A percentile compares a stretch with the other conserved stretches of the same genome.
phyloP scores from a whole-genome alignment of 2,888 invertebrate species.

The Melanostoma scalare region DNA sequence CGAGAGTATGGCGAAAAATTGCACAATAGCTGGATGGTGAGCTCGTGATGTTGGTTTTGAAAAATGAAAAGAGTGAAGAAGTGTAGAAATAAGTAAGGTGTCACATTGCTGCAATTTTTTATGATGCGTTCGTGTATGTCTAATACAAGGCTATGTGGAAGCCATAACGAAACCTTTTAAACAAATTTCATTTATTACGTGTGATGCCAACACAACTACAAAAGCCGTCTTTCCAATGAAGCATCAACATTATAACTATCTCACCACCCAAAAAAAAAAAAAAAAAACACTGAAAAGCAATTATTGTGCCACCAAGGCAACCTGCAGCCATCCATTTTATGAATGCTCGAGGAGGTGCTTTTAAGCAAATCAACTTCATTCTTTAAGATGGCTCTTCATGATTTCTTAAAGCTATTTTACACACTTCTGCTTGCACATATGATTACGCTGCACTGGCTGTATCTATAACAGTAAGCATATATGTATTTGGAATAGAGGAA shows the following conservation, averaged over 20 bases:
- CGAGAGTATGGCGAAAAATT: no score
- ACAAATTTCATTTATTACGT: slow-evolving; percentile 62
- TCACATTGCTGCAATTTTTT: slow-evolving; percentile 70
- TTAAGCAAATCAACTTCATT: slow-evolving; percentile 70
- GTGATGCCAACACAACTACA: slow-evolving; percentile 41
- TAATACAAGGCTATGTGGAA: slow-evolving; percentile 27
- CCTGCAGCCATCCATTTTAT: slow-evolving; percentile 66
- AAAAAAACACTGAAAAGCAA: slow-evolving; percentile 31
- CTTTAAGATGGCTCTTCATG: slow-evolving; percentile 68
- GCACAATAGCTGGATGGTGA: no score
- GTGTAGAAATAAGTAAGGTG: slow-evolving; percentile 65
- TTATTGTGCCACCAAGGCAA: slow-evolving; percentile 34
- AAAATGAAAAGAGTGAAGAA: neutral
- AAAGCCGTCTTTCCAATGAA: slow-evolving; percentile 14
- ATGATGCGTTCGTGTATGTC: slow-evolving; percentile 39
- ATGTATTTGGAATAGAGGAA: slow-evolving; percentile 3
- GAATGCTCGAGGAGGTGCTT: slow-evolving; percentile 63
- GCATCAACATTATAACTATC: neutral
- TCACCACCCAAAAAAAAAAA: slow-evolving; percentile 6
- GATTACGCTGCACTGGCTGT: slow-evolving; percentile 12
- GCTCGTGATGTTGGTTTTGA: neutral
- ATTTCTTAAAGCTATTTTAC: slow-evolving; percentile 68
- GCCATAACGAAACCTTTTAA: slow-evolving; percentile 64
- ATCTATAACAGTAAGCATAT: slow-evolving; percentile 10
- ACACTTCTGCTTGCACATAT: slow-evolving; percentile 45